phyloP scores from a whole-genome alignment of 2,888 invertebrate genomes.

The Melanostoma mellinum region DNA sequence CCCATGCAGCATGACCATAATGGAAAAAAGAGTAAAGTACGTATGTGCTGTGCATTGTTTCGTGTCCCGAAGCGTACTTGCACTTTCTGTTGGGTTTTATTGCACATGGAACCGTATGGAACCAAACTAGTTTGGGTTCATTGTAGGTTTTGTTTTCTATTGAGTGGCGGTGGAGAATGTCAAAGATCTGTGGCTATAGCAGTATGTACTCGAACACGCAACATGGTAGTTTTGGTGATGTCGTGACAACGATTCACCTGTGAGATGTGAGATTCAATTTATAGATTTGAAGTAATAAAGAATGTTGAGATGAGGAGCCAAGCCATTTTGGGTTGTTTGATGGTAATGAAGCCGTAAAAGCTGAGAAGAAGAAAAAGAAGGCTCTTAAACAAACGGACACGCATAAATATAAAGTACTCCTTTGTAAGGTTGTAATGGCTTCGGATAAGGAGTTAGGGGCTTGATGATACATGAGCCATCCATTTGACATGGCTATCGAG shows the following conservation, averaged over 20 bases:
- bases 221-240: constrained; percentile 4
- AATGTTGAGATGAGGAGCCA: constrained; percentile 12
- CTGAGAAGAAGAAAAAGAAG: constrained; percentile 12
- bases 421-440: constrained; percentile 21
- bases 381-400: constrained; percentile 20
- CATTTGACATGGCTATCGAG: neutral
- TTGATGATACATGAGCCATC: constrained; percentile 35
- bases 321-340: constrained; percentile 19
- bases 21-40: constrained; percentile 27
- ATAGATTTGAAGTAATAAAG: constrained; percentile 1
- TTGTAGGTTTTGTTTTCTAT: constrained; percentile 11
- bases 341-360: constrained; percentile 26
- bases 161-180: constrained; percentile 60
- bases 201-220: neutral
- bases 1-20: constrained; percentile 64
- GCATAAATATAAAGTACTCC: constrained; percentile 26
- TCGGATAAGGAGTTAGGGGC: constrained; percentile 31
- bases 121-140: constrained; percentile 55
- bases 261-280: constrained; percentile 6
- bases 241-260: constrained; percentile 45
- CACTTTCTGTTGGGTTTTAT: constrained; percentile 45
- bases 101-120: constrained; percentile 49
- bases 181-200: constrained; percentile 9
- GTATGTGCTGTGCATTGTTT: constrained; percentile 52
- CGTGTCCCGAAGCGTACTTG: constrained; percentile 49